Base-by-base conservation (phyloP, 2,797 vertebrate genomes). In the Neopelma chrysocephalum region DNA sequence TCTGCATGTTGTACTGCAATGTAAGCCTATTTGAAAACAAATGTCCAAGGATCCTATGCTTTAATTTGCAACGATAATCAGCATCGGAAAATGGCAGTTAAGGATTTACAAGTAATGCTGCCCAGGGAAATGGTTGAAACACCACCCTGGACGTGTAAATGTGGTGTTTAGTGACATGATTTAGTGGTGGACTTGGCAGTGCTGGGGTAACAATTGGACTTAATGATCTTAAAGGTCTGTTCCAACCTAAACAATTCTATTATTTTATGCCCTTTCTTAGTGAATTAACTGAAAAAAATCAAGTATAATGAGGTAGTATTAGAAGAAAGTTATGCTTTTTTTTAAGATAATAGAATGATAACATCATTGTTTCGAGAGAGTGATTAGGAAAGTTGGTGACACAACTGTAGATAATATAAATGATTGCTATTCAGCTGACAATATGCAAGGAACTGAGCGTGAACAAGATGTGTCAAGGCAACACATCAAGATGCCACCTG, bases 51-150 rank as follows among this genome's bases (percentile, higher is more conserved):
- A 90, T 91, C 65, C 58, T 75, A 61, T 94, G 58, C 78, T 92
- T 97, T 96, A 96, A 96, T 97, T 96, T 95, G 73, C 91, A 92
- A 71, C 94, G 43, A 96, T 83, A 95, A 93, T 78, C 61, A 86
- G 73, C 76, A 89, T 19, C 79, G 31, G 73, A 93, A 96, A 94
- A 95, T 42, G 61, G 29, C 42, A 77, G 47, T 90, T 94, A 88
- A 93, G 62, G 36, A 47, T 94, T 71, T 70, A 89, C 23, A 58
- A 85, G 64, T 79, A 96, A 87, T 8, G 16, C 25, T 71, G 43
- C 9, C 29, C 38, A 34, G 58, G 51, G 29, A 78, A 78, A 65
- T 65, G 45, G n/a, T 31, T 51, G n/a, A 58, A n/a, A 53, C 65
- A 77, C 21, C 10, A 40, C 6, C 21, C 25, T 16, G 8, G 38